phyloP scores from a whole-genome alignment of 2,888 invertebrate genomes.

The Pogonocherus hispidulus region DNA sequence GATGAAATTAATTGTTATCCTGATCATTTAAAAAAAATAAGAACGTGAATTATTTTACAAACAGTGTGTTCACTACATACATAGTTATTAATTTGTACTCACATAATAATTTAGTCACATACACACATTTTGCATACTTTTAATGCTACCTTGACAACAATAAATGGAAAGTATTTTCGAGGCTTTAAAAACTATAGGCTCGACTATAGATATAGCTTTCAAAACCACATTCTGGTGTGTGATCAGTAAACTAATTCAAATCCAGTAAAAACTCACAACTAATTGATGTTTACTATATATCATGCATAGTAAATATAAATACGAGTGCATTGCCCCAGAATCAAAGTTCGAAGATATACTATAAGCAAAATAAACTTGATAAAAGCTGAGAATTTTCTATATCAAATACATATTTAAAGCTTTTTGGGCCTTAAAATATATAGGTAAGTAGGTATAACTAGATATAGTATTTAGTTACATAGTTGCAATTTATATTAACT shows the following conservation, averaged over 20 bases:
- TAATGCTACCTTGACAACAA: slow-evolving; percentile 38
- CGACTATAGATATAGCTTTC: slow-evolving; percentile 14
- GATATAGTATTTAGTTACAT: too few species aligned
- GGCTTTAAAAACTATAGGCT: neutral
- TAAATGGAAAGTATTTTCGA: slow-evolving; percentile 41
- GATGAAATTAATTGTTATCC: slow-evolving; percentile 22
- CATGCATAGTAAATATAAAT: slow-evolving; percentile 27
- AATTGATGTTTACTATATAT: slow-evolving; percentile 24
- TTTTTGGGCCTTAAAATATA: neutral
- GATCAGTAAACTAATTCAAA: slow-evolving; percentile 21
- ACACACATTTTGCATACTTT: slow-evolving; percentile 43
- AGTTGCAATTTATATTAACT: too few species aligned
- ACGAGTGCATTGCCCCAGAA: slow-evolving; percentile 31
- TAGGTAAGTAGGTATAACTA: too few species aligned
- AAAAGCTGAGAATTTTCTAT: slow-evolving; percentile 18
- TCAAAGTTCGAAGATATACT: slow-evolving; percentile 34
- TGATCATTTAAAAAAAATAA: slow-evolving; percentile 15
- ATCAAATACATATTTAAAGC: slow-evolving; percentile 6
- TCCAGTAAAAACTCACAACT: slow-evolving; percentile 14
- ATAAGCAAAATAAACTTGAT: slow-evolving; percentile 26
- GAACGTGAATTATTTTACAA: slow-evolving; percentile 16
- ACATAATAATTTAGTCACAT: slow-evolving; percentile 38
- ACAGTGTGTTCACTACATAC: neutral
- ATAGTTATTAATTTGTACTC: slow-evolving; percentile 26
- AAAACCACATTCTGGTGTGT: slow-evolving; percentile 17